Percentiles rank a stretch among this genome's conserved stretches.
These are phyloP conservation scores for Plagodis pulveraria DNA, from an alignment of 2,888 invertebrate species.

Conservation along the genomic window DNA sequence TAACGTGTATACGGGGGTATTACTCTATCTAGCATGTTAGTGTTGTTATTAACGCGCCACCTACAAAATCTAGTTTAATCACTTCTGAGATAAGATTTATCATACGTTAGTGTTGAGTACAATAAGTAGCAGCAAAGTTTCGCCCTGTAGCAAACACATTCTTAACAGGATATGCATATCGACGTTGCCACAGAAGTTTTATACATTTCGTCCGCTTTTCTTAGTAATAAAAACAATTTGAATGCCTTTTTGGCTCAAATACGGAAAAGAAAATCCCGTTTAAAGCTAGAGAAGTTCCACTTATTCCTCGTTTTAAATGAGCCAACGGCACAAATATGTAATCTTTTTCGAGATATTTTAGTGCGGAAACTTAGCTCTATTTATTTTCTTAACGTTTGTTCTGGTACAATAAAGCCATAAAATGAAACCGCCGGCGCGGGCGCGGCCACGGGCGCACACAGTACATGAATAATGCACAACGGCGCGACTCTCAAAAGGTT, in stretches of 20 bases:
- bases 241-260: slow-evolving; percentile 7
- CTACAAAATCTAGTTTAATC: too few relatives aligned
- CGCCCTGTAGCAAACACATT: too few relatives aligned
- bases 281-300: slow-evolving; percentile 10
- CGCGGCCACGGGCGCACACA: slow-evolving; percentile 20
- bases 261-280: slow-evolving; percentile 12
- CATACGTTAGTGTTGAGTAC: too few relatives aligned
- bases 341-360: slow-evolving; percentile 1
- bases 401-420: slow-evolving; percentile 19
- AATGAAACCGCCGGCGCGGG: slow-evolving; percentile 10
- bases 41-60: too few relatives aligned
- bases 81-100: too few relatives aligned
- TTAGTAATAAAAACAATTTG: slow-evolving; percentile 8
- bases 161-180: too few relatives aligned
- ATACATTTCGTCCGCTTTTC: not conserved
- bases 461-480: slow-evolving; percentile 47
- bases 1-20: too few relatives aligned
- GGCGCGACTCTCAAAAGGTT: slow-evolving; percentile 54
- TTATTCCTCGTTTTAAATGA: slow-evolving; percentile 12
- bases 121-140: too few relatives aligned
- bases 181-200: not conserved
- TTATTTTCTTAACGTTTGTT: slow-evolving; percentile 19
- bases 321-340: not conserved
- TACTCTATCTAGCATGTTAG: too few relatives aligned
- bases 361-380: slow-evolving; percentile 12